Percentiles rank a stretch among this genome's conserved stretches.
These are phyloP conservation scores for Athalia circularis DNA, from an alignment of 2,888 invertebrate genomes.

Conservation along the genomic window DNA sequence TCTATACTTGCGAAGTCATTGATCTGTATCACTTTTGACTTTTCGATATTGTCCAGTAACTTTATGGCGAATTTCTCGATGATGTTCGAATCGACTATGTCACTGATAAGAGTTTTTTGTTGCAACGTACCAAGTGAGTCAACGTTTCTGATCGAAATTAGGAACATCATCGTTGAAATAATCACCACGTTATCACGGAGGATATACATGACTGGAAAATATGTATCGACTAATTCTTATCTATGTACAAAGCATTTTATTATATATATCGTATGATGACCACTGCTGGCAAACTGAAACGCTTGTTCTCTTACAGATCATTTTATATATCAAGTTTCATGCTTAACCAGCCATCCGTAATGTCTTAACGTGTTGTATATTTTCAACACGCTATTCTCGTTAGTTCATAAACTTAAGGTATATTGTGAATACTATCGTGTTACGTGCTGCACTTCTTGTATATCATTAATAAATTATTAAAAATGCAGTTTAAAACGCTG, in stretches of 20 bases:
- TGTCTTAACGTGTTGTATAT: conserved; percentile 25
- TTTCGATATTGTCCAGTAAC: conserved; percentile 23
- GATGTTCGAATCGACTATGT: background rate
- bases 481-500: conserved; percentile 18
- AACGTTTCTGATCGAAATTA: no score
- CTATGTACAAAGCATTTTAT: conserved; percentile 27
- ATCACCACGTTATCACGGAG: background rate
- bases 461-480: conserved; percentile 32
- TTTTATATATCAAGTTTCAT: conserved; percentile 45
- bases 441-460: background rate
- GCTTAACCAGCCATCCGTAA: conserved; percentile 44
- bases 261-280: background rate
- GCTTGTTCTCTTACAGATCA: conserved; percentile 28
- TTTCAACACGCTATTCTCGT: conserved; percentile 41
- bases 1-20: conserved; percentile 21
- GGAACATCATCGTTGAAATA: background rate
- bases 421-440: conserved; percentile 31
- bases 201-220: conserved; percentile 18
- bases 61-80: conserved; percentile 9
- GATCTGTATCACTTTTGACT: background rate
- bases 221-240: background rate
- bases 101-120: background rate
- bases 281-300: conserved; percentile 20
- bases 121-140: background rate
- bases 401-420: conserved; percentile 1